Conservation (phyloP, 2,113 vertebrate species). For the Nyctereutes procyonoides region DNA sequence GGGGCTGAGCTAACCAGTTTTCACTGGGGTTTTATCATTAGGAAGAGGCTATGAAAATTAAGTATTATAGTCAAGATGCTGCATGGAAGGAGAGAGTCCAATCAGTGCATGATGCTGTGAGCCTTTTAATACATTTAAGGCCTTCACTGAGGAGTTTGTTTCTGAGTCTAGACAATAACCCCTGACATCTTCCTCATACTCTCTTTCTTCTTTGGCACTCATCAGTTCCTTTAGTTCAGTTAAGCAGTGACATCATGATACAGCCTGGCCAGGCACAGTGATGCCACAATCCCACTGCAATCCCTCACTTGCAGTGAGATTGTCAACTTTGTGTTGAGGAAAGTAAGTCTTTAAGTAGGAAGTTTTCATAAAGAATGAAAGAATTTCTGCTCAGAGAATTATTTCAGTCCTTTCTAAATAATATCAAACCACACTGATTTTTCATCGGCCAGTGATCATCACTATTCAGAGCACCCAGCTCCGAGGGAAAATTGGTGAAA, state of each 20-base stretch:
- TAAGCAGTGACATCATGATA: neutral
- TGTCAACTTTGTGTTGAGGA: neutral
- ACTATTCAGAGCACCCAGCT: neutral
- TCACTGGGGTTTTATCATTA: neutral
- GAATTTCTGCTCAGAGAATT: slow-evolving; percentile 61
- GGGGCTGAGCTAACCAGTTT: neutral
- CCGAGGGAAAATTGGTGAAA: slow-evolving; percentile 37
- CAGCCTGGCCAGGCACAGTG: neutral
- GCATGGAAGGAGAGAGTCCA: neutral
- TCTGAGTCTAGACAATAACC: neutral
- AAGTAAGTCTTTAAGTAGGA: neutral
- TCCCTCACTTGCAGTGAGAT: neutral
- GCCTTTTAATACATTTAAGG: neutral
- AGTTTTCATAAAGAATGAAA: slow-evolving; percentile 41
- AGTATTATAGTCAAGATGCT: neutral
- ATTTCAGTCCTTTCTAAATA: slow-evolving; percentile 71
- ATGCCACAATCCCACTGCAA: neutral
- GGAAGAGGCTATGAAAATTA: neutral
- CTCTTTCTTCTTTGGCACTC: slow-evolving; percentile 29
- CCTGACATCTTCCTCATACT: neutral
- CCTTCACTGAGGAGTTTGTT: neutral
- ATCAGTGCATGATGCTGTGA: neutral
- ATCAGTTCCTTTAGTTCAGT: slow-evolving; percentile 46
- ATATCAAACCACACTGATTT: slow-evolving; percentile 37
- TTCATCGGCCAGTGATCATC: slow-evolving; percentile 41